Evolutionary conservation across 2,888 invertebrate species (phyloP).

Genomic region (Tenthredo livida): DNA sequence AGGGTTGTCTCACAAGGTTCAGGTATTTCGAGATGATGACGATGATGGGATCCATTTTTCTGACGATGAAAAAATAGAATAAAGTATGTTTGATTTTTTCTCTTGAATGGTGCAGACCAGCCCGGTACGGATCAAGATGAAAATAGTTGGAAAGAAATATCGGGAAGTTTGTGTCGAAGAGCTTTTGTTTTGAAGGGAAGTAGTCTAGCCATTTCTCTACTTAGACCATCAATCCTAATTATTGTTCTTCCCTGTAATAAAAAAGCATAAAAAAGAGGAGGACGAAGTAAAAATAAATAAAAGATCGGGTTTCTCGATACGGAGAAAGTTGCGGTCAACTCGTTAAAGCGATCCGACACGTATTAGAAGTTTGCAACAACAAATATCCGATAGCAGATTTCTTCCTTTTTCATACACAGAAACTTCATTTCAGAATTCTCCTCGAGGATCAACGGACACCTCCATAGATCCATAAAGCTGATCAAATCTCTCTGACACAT

Average conservation of each 20-base stretch:
- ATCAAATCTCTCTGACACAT: not conserved
- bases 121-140: not conserved
- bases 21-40: not conserved
- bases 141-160: conserved; percentile 46
- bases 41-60: not conserved
- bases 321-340: conserved; percentile 23
- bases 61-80: not conserved
- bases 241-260: not conserved
- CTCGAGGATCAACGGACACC: not conserved
- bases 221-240: conserved; percentile 38
- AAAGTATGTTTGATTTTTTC: not conserved
- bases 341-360: conserved; percentile 18
- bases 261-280: not conserved
- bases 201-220: conserved; percentile 17
- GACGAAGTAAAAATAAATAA: not conserved
- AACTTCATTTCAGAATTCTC: not conserved
- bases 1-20: not conserved
- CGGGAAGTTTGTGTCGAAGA: not conserved
- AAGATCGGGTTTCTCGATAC: conserved; percentile 16
- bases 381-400: conserved; percentile 30
- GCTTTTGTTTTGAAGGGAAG: conserved; percentile 24
- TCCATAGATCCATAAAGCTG: not conserved
- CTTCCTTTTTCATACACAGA: conserved; percentile 3
- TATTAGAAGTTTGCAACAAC: conserved; percentile 30
- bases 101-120: not conserved